A percentile compares a stretch with the other conserved stretches of the same genome.
phyloP scores from a whole-genome alignment of 2,888 invertebrate species.

The Cephus rjabovi region DNA sequence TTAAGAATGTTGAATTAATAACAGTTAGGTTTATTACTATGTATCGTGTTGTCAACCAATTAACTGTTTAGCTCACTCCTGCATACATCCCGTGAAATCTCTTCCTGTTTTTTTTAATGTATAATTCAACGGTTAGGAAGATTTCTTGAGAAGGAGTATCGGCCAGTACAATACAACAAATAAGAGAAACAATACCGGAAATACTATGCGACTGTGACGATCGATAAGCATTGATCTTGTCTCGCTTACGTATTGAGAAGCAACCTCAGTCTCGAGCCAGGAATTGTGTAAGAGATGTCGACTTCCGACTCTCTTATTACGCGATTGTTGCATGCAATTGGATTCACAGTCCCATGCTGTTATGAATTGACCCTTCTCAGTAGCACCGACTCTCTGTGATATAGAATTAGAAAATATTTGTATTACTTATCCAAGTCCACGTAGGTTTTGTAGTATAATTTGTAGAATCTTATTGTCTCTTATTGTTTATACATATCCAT shows the following conservation, averaged over 20 bases:
- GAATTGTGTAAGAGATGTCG: constrained; percentile 57
- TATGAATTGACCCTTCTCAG: constrained; percentile 75
- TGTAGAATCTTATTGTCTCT: neutral
- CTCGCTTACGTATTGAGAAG: constrained; percentile 66
- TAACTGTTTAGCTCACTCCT: neutral
- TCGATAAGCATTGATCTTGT: constrained; percentile 86
- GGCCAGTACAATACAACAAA: constrained; percentile 86
- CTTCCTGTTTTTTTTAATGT: neutral
- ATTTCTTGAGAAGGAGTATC: constrained; percentile 76
- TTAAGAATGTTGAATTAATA: neutral
- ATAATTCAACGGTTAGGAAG: constrained; percentile 10
- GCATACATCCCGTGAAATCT: neutral
- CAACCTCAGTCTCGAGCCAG: constrained; percentile 60
- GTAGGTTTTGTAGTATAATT: neutral
- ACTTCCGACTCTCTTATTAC: constrained; percentile 50
- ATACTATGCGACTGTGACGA: constrained; percentile 79
- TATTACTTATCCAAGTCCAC: constrained; percentile 7
- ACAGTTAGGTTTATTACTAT: neutral
- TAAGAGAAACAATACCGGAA: constrained; percentile 82
- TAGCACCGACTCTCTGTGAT: constrained; percentile 72
- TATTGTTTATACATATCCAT: neutral
- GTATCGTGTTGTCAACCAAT: neutral
- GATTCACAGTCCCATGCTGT: constrained; percentile 54
- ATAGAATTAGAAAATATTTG: constrained; percentile 9
- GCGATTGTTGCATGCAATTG: constrained; percentile 37